Percentiles rank a stretch among this genome's conserved stretches.
These are phyloP conservation scores for Tolmerus cingulatus DNA, from an alignment of 2,888 invertebrate genomes.

Conservation along the genomic window DNA sequence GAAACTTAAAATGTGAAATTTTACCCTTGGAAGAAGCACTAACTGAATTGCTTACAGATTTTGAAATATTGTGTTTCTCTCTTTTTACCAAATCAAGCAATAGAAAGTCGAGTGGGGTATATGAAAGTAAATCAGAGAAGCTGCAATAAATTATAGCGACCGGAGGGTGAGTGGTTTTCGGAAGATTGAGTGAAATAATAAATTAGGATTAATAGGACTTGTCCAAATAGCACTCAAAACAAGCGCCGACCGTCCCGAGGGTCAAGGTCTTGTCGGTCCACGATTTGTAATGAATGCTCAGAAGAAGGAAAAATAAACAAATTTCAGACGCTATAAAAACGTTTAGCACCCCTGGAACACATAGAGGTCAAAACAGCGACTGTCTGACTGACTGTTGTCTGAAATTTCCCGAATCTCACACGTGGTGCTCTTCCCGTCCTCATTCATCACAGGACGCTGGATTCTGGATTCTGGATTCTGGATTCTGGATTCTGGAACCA, in stretches of 20 bases:
- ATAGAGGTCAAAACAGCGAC: conserved; percentile 19
- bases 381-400: background rate
- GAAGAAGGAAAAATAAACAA: conserved; percentile 6
- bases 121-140: background rate
- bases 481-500: background rate
- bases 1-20: background rate
- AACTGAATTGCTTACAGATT: background rate
- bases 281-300: background rate
- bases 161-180: background rate
- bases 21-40: background rate
- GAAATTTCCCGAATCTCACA: conserved; percentile 32
- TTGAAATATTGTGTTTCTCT: background rate
- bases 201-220: background rate
- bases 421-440: conserved; percentile 18
- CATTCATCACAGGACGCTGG: conserved; percentile 15
- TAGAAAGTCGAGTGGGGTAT: background rate
- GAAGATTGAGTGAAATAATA: background rate
- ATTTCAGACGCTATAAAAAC: conserved; percentile 10
- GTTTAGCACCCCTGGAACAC: conserved; percentile 31
- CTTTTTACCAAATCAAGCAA: background rate
- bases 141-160: background rate
- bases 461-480: too few relatives aligned
- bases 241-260: background rate
- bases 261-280: background rate
- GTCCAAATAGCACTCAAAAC: background rate